Percentiles rank a stretch among this genome's conserved stretches.
Evolutionary conservation across 35 echinoderm and acorn worm species (phyloP).

Genomic region (Heliocidaris tuberculata): DNA sequence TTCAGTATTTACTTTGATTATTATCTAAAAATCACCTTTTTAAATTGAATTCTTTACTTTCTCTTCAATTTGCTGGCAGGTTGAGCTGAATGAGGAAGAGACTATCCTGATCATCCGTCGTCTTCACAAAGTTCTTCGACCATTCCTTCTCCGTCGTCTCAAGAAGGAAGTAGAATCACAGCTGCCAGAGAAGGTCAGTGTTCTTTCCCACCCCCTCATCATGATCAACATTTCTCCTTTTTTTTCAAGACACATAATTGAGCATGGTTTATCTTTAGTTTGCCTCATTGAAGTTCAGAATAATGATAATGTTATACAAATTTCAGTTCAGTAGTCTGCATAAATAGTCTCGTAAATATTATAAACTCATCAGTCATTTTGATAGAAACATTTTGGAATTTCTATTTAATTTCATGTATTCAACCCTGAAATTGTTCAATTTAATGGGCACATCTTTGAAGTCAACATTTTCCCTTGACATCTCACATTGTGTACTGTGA

Average conservation of each 20-base stretch:
- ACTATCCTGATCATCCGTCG: conserved; percentile 99
- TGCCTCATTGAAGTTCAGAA: neutral
- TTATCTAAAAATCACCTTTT: too few relatives aligned
- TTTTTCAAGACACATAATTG: neutral
- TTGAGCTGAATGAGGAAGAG: conserved; percentile 98
- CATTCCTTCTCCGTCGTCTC: conserved; percentile 92
- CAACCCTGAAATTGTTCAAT: too few relatives aligned
- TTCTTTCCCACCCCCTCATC: neutral
- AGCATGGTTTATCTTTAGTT: neutral
- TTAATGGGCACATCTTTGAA: too few relatives aligned
- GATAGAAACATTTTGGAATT: too few relatives aligned
- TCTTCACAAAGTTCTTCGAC: conserved; percentile 96
- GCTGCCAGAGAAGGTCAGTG: conserved; percentile 92
- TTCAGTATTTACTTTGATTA: too few relatives aligned
- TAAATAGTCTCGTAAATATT: too few relatives aligned
- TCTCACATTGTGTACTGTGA: too few relatives aligned
- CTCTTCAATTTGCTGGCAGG: conserved; percentile 50
- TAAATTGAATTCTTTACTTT: too few relatives aligned
- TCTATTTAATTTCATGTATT: too few relatives aligned
- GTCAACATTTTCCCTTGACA: too few relatives aligned
- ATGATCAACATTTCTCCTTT: neutral
- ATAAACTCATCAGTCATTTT: too few relatives aligned
- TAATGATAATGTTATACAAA: neutral
- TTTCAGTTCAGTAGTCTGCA: too few relatives aligned
- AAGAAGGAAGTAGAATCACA: conserved; percentile 98